Base-by-base conservation (phyloP, 1,140 invertebrate genomes). In the Epicauta chinensis region DNA sequence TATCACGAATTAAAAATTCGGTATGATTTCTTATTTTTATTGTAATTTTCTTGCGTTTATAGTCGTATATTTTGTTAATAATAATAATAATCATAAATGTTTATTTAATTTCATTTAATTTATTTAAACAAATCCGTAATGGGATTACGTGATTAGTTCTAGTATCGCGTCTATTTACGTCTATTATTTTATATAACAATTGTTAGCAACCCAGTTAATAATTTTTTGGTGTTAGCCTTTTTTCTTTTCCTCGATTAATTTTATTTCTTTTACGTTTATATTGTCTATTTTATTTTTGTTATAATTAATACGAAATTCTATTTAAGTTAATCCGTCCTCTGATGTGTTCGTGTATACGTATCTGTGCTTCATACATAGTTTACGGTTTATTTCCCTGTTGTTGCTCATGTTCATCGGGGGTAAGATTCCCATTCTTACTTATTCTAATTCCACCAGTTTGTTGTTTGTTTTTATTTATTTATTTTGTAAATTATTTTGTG, bases 341-440 rank as follows among this genome's bases (percentile, higher is more conserved):
- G 39, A 60, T 63, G 53, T 57, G 56, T 46, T 53, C 55, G 51
- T 61, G 59, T 53, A 16, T 55, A 48, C 53, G 53, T 31, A 45
- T 62, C 11, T 62, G 57, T 47, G 60, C 57, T 36, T 56, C 57
- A 23, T 62, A 56, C 50, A 23, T 62, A 37, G 57, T 62, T 41
- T 52, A 56, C 51, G 53, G 52, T 48, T 35, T 60, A 31, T 23
- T 62, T 16, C 51, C 55, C 40, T 53, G 54, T 37, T 61, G 59
- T 51, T 61, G 59, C 38, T 44, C 45, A 38, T 59, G 49, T 50
- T 56, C 40, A 9, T 30, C 48, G 5, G 45, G 49, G 57, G 57
- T 59, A 59, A 59, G 57, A 48, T 17, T 23, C 2, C 23, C 4
- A 23, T 23, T 23, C 23, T 23, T 23, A 5, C 23, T 5, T 23